Evolutionary conservation across 2,888 invertebrate species (phyloP).

Genomic region (Pilophorus perplexus): DNA sequence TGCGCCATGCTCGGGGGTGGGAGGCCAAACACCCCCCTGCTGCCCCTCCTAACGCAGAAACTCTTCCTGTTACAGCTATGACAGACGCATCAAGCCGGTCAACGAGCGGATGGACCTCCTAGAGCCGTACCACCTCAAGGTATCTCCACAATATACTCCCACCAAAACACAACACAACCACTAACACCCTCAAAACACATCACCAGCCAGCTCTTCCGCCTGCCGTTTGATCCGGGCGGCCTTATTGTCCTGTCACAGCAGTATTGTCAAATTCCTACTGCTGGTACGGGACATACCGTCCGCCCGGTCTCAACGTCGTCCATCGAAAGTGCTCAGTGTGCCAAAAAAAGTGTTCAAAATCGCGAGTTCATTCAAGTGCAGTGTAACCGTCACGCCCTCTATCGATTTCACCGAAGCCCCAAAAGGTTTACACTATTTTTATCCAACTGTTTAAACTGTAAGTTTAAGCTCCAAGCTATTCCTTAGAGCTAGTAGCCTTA

Average conservation of each 20-base stretch:
- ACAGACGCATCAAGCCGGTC: constrained; percentile 45
- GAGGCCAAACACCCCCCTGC: constrained; percentile 27
- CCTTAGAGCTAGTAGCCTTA: constrained; percentile 2
- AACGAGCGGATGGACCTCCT: constrained; percentile 52
- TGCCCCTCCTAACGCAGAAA: constrained; percentile 9
- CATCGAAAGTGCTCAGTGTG: no score
- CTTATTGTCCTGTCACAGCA: constrained; percentile 99
- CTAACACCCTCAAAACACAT: constrained; percentile 41
- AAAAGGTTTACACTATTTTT: neutral
- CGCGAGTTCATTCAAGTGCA: neutral
- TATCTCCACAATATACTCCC: constrained; percentile 5
- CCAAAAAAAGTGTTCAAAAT: no score
- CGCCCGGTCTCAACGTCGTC: constrained; percentile 33
- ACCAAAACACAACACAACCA: neutral
- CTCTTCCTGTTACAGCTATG: constrained; percentile 46
- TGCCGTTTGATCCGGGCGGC: constrained; percentile 59
- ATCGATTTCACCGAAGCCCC: neutral
- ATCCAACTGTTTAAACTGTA: neutral
- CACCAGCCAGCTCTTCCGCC: constrained; percentile 43
- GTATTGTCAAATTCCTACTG: constrained; percentile 80
- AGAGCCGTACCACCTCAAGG: constrained; percentile 54
- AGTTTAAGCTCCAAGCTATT: neutral
- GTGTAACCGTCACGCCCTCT: neutral
- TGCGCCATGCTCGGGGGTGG: constrained; percentile 38
- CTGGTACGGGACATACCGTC: constrained; percentile 77